Evolutionary conservation across 1,140 invertebrate genomes (phyloP).

Genomic region (Panulirus ornatus): DNA sequence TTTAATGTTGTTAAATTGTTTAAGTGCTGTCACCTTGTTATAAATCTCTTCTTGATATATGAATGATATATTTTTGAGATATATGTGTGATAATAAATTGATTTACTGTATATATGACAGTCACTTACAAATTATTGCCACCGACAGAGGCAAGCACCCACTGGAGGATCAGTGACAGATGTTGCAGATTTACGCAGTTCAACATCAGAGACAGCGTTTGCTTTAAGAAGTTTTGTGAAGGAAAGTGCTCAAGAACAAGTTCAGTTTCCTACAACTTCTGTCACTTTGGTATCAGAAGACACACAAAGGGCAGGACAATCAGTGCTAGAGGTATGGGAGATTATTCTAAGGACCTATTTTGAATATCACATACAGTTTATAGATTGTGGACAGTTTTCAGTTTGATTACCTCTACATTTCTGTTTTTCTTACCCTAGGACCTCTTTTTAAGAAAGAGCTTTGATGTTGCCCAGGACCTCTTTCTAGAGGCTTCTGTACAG

Average conservation of each 20-base stretch:
- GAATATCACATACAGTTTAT: too few species aligned
- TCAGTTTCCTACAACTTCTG: neutral
- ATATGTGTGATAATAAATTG: neutral
- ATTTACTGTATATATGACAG: neutral
- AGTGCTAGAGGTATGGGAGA: neutral
- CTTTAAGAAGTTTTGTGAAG: constrained; percentile 21
- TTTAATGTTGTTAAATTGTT: neutral
- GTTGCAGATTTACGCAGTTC: neutral
- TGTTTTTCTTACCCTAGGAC: too few species aligned
- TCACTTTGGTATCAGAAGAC: neutral
- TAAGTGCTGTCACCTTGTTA: too few species aligned
- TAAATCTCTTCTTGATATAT: neutral
- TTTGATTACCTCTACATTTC: too few species aligned
- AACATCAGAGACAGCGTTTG: neutral
- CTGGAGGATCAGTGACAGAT: neutral
- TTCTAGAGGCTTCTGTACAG: too few species aligned
- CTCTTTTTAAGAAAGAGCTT: too few species aligned
- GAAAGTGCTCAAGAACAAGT: constrained; percentile 19
- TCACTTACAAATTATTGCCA: neutral
- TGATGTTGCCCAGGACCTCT: too few species aligned
- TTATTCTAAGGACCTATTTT: too few species aligned
- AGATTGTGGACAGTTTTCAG: too few species aligned
- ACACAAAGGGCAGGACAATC: neutral
- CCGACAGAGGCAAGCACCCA: neutral
- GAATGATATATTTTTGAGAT: neutral